Percentiles rank a stretch among this genome's conserved stretches.
phyloP scores from a whole-genome alignment of 2,113 vertebrate species.

The Chitala chitala region DNA sequence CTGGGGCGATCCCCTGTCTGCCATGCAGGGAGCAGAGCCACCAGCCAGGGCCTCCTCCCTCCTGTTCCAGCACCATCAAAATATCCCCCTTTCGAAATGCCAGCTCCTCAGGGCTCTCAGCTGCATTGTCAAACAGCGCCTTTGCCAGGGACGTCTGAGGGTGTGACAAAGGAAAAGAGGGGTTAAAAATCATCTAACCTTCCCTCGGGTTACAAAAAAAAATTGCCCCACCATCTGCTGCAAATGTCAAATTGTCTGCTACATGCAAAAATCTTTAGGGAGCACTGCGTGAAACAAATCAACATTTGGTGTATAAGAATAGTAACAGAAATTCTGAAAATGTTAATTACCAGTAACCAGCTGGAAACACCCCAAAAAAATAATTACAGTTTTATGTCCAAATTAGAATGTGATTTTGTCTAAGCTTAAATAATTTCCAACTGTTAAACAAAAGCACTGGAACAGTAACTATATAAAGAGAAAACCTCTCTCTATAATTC shows the following conservation, averaged over 20 bases:
- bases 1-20: conserved; percentile 81
- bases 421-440: neutral
- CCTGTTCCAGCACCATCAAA: conserved; percentile 77
- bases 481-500: neutral
- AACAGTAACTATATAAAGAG: neutral
- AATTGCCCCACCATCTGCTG: neutral
- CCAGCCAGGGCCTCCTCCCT: conserved; percentile 66
- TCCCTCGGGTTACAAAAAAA: neutral
- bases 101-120: conserved; percentile 82
- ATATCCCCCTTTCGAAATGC: conserved; percentile 88
- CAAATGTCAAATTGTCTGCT: neutral
- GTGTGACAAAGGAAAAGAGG: conserved; percentile 10
- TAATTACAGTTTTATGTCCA: no score
- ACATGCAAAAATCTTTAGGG: neutral
- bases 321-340: no score
- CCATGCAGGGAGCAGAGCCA: conserved; percentile 86
- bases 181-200: conserved; percentile 7
- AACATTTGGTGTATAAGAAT: neutral
- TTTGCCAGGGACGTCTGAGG: conserved; percentile 78
- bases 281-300: neutral
- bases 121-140: conserved; percentile 82
- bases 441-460: neutral
- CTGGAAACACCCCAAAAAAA: no score
- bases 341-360: no score
- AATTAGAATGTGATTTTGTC: neutral